These are phyloP conservation scores for Panthera leo DNA, from an alignment of 2,113 vertebrate species.

Conservation along the genomic window DNA sequence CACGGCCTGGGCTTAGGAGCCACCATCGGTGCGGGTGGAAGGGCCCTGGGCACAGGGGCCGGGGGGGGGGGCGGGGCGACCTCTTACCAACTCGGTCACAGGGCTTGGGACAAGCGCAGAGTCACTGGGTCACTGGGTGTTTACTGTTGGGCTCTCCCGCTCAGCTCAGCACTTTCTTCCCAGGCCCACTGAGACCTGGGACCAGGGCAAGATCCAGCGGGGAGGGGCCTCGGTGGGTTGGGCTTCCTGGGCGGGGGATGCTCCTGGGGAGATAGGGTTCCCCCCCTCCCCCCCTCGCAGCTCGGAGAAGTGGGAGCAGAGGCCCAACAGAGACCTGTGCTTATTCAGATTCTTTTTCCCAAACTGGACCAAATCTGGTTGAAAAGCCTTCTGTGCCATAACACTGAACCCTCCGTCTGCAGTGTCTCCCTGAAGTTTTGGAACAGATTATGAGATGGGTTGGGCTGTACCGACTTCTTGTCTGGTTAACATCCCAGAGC, in stretches of 20 bases:
- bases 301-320: neutral
- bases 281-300: too few relatives aligned
- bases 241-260: neutral
- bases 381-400: neutral
- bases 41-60: neutral
- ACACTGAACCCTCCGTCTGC: accelerated
- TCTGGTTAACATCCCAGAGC: neutral
- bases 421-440: neutral
- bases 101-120: neutral
- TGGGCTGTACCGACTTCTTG: neutral
- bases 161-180: neutral
- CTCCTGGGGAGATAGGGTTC: neutral
- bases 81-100: neutral
- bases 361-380: neutral
- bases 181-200: too few relatives aligned
- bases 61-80: accelerated
- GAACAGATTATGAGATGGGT: neutral
- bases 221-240: accelerated
- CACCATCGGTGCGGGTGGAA: accelerated
- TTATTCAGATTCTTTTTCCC: neutral
- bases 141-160: neutral
- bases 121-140: neutral
- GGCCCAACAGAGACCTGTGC: accelerated
- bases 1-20: neutral
- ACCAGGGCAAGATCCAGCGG: neutral